These are phyloP conservation scores for Polylopha cassiicola DNA, from an alignment of 2,888 invertebrate genomes.

Conservation along the genomic window DNA sequence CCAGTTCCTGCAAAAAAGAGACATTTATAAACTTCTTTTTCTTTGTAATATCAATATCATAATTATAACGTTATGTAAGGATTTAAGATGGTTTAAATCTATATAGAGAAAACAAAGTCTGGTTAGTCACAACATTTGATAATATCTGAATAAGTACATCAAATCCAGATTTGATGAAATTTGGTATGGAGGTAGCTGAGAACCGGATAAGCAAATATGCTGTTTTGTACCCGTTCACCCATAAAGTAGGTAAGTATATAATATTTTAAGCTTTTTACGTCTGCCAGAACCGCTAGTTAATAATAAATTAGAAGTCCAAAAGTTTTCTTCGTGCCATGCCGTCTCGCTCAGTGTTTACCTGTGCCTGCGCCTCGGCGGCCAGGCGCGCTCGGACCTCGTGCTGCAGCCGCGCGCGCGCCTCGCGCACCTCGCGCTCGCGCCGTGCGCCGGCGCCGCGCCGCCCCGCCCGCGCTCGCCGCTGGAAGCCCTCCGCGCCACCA, in stretches of 20 bases:
- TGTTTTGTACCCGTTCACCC: too few relatives aligned
- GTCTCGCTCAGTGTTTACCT: conserved; percentile 45
- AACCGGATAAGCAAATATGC: too few relatives aligned
- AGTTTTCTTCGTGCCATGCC: not conserved
- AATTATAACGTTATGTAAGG: not conserved
- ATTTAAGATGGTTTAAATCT: not conserved
- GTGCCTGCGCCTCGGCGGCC: conserved; percentile 76
- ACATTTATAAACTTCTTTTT: too few relatives aligned
- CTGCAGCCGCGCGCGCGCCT: conserved; percentile 79
- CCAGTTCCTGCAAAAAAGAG: conserved; percentile 81
- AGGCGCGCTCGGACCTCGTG: conserved; percentile 80
- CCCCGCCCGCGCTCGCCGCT: conserved; percentile 75
- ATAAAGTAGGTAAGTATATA: too few relatives aligned
- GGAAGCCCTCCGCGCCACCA: conserved; percentile 82
- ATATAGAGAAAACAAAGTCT: too few relatives aligned
- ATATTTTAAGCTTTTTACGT: too few relatives aligned
- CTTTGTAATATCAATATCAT: conserved; percentile 6
- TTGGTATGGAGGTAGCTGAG: too few relatives aligned
- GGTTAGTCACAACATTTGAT: too few relatives aligned
- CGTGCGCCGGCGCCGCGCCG: conserved; percentile 74
- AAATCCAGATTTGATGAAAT: too few relatives aligned
- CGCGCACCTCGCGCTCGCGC: conserved; percentile 76
- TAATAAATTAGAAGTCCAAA: too few relatives aligned
- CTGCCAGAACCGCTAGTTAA: too few relatives aligned
- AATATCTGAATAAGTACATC: too few relatives aligned